Evolutionary conservation across 2,113 vertebrate genomes (phyloP), one percentile per base, ranked within the genome.

Genomic region (Xiphophorus couchianus): DNA sequence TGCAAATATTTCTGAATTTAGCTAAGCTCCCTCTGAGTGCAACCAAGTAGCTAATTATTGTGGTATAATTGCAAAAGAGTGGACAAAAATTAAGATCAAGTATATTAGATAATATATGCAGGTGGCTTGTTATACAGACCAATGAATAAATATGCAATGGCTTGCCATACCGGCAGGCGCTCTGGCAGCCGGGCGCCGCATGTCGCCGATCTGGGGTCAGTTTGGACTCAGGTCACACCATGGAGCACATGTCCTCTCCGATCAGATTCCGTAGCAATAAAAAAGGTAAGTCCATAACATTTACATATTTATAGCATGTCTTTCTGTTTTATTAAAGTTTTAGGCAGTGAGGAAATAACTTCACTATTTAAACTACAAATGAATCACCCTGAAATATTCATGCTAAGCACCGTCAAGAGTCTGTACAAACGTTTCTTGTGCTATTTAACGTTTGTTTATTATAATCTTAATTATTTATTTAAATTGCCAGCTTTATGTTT

Each of bases 231-330:
- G 1, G 27, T 8, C 22, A 69, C 63, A 65, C 19, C 39, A 93
- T 92, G 91, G 83, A 93, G 60, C 90, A 84, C 75, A 89, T 90
- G 91, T 93, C 92, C 2, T 92, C 89, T 48, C 92, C 91, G 0
- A 84, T 93, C 78, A 78, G 89, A 78, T 88, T 91, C 54, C 86
- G 88, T 73, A 51, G 62, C 80, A 82, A 9, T 61, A 87, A 75
- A 14, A 89, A 76, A 86, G 91, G 92, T 92, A 83, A 0, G 78
- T 87, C 25, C 13, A 11, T 37, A 3, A 19, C 9, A 28, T 22
- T 5, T 31, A 58, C 17, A n/a, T 1, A 25, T 31, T 30, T 30
- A 12, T 31, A 33, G 5, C 27, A n/a, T 71, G 7, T 10, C 8
- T 30, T 9, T 1, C 9, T 2, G 11, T 39, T 67, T 63, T 17